Evolutionary conservation across 2,113 vertebrate genomes (phyloP).

Genomic region (Indri indri): DNA sequence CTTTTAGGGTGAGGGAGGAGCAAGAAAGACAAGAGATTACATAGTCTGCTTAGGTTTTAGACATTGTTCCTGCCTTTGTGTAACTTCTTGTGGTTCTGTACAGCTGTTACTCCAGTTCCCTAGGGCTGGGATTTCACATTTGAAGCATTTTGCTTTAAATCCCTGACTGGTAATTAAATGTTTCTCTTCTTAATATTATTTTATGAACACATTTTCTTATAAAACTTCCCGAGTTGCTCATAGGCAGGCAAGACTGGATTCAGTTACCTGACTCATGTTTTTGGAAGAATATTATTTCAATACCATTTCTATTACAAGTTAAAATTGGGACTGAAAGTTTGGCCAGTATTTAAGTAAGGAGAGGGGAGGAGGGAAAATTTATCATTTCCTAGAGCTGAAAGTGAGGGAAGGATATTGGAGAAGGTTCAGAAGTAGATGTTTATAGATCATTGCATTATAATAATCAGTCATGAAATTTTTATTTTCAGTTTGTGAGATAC

Average conservation of each 20-base stretch:
- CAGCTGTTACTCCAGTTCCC: neutral
- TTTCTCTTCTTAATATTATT: neutral
- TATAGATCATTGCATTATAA: neutral
- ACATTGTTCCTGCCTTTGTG: neutral
- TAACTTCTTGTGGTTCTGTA: neutral
- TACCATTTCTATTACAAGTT: neutral
- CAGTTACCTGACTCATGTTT: neutral
- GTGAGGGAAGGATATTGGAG: neutral
- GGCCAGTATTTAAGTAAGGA: neutral
- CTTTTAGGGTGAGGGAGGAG: neutral
- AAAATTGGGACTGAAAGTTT: neutral
- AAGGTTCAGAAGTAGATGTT: neutral
- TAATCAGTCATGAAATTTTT: neutral
- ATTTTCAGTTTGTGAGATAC: constrained; percentile 6
- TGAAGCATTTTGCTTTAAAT: neutral
- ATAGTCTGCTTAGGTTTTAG: neutral
- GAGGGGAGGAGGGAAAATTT: neutral
- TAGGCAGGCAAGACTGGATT: neutral
- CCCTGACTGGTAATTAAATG: neutral
- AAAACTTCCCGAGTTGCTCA: neutral
- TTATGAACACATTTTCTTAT: neutral
- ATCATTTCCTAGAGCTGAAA: neutral
- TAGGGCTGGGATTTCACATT: neutral
- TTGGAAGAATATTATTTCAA: neutral
- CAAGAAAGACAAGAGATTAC: neutral